Evolutionary conservation across 2,888 invertebrate genomes (phyloP).

Genomic region (Sphaerophoria rueppellii): DNA sequence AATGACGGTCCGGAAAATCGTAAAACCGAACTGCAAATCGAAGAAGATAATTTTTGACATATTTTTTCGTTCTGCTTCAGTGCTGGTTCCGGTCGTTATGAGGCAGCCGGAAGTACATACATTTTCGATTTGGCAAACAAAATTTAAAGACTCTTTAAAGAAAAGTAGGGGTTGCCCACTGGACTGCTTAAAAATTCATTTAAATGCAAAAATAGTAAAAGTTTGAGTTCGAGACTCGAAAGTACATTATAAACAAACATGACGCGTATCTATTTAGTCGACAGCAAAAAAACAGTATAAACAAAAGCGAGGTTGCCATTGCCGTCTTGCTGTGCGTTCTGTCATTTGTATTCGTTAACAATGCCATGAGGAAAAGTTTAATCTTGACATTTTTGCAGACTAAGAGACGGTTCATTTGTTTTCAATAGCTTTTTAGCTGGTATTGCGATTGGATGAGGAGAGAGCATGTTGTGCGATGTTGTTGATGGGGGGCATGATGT

Average conservation of each 20-base stretch:
- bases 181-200: conserved; percentile 36
- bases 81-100: too few species aligned
- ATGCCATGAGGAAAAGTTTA: conserved; percentile 49
- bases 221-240: background rate
- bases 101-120: too few species aligned
- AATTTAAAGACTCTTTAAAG: too few species aligned
- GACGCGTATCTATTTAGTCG: conserved; percentile 35
- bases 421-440: conserved; percentile 25
- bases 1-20: conserved; percentile 30
- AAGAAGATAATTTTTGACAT: background rate
- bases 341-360: conserved; percentile 71
- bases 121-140: too few species aligned
- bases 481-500: background rate
- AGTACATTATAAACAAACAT: conserved; percentile 8
- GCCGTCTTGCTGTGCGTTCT: background rate
- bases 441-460: background rate
- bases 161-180: too few species aligned
- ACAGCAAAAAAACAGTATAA: background rate
- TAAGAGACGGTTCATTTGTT: conserved; percentile 68
- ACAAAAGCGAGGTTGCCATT: conserved; percentile 19
- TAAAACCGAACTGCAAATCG: background rate
- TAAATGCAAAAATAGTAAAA: conserved; percentile 26
- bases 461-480: background rate
- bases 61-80: too few species aligned
- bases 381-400: conserved; percentile 68